phyloP scores from a whole-genome alignment of 2,888 invertebrate genomes.

The Malacosoma neustria region DNA sequence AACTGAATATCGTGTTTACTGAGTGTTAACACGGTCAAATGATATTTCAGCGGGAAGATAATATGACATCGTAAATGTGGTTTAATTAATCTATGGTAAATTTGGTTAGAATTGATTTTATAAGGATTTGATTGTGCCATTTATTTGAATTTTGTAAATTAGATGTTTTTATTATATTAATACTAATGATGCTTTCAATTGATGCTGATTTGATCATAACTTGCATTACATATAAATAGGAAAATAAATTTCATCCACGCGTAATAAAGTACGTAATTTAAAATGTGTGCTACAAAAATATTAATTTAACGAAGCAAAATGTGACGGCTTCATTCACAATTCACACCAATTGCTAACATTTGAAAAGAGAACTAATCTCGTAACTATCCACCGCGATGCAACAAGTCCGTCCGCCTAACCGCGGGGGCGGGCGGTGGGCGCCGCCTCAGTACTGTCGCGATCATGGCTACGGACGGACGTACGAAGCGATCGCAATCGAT shows the following conservation, averaged over 20 bases:
- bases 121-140: too few species aligned
- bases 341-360: slow-evolving; percentile 40
- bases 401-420: slow-evolving; percentile 40
- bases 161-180: too few species aligned
- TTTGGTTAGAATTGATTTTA: too few species aligned
- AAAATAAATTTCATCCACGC: too few species aligned
- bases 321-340: too few species aligned
- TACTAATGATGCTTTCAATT: too few species aligned
- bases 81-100: neutral
- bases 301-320: too few species aligned
- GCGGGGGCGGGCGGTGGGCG: slow-evolving; percentile 13
- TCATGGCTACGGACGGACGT: slow-evolving; percentile 78
- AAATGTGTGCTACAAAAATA: too few species aligned
- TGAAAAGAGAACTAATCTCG: slow-evolving; percentile 42
- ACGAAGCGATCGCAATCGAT: slow-evolving; percentile 84
- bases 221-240: too few species aligned
- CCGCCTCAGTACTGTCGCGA: slow-evolving; percentile 62
- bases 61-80: neutral
- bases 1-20: neutral
- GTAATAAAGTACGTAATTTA: too few species aligned
- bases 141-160: too few species aligned
- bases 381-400: slow-evolving; percentile 55
- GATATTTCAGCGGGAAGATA: neutral
- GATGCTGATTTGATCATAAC: too few species aligned
- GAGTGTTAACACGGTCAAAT: neutral